Evolutionary conservation across 1,140 invertebrate species (phyloP).

Genomic region (Eubasilissa regina): DNA sequence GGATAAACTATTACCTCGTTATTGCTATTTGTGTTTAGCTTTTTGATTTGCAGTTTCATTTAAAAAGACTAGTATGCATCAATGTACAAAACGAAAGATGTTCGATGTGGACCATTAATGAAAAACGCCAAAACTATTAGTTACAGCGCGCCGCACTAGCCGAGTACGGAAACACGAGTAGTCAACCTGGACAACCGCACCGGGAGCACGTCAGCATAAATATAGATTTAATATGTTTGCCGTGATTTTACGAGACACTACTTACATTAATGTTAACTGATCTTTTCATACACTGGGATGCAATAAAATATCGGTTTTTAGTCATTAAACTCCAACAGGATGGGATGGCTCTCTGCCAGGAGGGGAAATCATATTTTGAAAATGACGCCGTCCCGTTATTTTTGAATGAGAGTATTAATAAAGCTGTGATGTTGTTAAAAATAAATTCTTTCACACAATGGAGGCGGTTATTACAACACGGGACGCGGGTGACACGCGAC

Average conservation of each 20-base stretch:
- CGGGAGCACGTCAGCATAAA: not conserved
- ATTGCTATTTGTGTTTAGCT: too few relatives aligned
- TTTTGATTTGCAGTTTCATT: too few relatives aligned
- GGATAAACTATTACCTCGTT: too few relatives aligned
- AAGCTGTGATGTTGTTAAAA: conserved; percentile 9
- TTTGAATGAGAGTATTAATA: conserved; percentile 27
- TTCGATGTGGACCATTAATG: not conserved
- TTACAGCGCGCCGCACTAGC: too few relatives aligned
- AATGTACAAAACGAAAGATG: too few relatives aligned
- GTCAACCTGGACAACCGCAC: not conserved
- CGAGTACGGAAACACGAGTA: too few relatives aligned
- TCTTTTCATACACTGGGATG: conserved; percentile 22
- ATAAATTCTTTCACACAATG: not conserved
- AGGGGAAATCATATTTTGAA: conserved; percentile 35
- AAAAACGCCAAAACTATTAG: too few relatives aligned
- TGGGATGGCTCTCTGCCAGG: conserved; percentile 29
- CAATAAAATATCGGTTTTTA: conserved; percentile 30
- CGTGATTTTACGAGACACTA: conserved; percentile 11
- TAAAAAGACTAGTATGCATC: too few relatives aligned
- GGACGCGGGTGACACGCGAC: not conserved
- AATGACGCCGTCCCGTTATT: conserved; percentile 28
- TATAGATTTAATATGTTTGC: conserved; percentile 22
- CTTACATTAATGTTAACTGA: conserved; percentile 20
- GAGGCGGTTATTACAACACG: not conserved
- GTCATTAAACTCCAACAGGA: conserved; percentile 16